Evolutionary conservation across 2,797 vertebrate species (phyloP), one percentile per base, ranked within the genome.

Genomic region (Enteromius thamalakanensis): DNA sequence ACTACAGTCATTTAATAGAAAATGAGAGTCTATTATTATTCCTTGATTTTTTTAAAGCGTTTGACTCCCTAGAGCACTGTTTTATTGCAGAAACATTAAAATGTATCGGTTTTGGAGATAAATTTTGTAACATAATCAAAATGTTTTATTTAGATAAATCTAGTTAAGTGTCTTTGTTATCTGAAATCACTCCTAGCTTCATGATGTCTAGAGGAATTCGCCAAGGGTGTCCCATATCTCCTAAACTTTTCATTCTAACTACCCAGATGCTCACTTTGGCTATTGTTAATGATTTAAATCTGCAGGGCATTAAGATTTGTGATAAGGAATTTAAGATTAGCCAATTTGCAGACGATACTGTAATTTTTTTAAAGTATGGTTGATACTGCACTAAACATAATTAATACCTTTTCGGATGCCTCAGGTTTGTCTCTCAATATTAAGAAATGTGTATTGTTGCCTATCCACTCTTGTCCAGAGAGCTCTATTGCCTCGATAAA

Each of bases 131-230:
- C 9, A 34, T 82, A 53, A 77, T 83, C 17, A 77, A 83, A 51
- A 69, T 83, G 62, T 77, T 76, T 29, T 83, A 83, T 55, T 49
- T 17, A 68, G 72, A 83, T 26, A 77, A 77, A 23, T 67, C 26
- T 55, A 83, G 74, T 40, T 77, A 47, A 3, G 40, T 71, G 23
- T 80, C 79, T n/a, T 58, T 81, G n/a, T 62, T 62, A 42, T 70
- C 70, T 60, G 80, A 58, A 64, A 34, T 82, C 15, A 83, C 81
- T 67, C 42, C 81, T 77, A 83, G 81, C 23, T 77, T 83, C 11
- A 58, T 19, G 45, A 51, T 82, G 53, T 49, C 51, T n/a, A 26
- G 58, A 37, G 81, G 60, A 12, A 82, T 82, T 65, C 32, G 32
- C 1, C 81, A 82, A 45, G 72, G 70, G 17, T 55, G 71, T 21